Evolutionary conservation across 2,113 vertebrate species (phyloP).

Genomic region (Monarcha castaneiventris): DNA sequence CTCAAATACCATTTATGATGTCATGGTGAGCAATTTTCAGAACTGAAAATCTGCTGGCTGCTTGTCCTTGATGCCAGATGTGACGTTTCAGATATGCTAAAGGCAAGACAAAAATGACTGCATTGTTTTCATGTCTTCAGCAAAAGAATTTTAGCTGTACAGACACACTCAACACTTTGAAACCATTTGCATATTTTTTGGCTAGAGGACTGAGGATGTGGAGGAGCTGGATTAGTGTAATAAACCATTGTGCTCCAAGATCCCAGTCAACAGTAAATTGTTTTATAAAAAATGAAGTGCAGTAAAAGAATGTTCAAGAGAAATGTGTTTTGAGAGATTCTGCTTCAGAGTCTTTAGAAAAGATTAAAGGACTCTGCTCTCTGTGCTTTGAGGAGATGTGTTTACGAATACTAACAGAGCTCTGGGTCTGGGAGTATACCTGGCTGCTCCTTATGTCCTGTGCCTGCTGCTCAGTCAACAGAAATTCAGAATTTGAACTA

Average conservation of each 20-base stretch:
- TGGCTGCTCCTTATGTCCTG: background rate
- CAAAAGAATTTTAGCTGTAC: background rate
- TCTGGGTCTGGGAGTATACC: background rate
- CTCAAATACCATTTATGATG: background rate
- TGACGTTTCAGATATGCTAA: background rate
- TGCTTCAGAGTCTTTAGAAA: background rate
- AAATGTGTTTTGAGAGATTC: background rate
- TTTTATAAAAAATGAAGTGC: background rate
- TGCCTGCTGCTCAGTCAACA: fast-evolving
- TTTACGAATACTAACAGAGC: background rate
- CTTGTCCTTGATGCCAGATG: background rate
- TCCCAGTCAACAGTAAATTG: background rate
- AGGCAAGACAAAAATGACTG: background rate
- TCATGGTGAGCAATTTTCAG: background rate
- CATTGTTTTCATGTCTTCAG: background rate
- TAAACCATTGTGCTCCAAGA: background rate
- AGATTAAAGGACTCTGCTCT: background rate
- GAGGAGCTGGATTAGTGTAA: background rate
- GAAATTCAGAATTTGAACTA: background rate
- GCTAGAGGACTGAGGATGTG: background rate
- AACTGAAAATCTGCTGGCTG: background rate
- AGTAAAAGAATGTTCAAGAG: background rate
- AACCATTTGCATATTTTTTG: background rate
- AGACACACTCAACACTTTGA: background rate
- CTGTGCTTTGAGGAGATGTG: background rate